Evolutionary conservation across 2,113 vertebrate species (phyloP).

Genomic region (Okapia johnstoni): DNA sequence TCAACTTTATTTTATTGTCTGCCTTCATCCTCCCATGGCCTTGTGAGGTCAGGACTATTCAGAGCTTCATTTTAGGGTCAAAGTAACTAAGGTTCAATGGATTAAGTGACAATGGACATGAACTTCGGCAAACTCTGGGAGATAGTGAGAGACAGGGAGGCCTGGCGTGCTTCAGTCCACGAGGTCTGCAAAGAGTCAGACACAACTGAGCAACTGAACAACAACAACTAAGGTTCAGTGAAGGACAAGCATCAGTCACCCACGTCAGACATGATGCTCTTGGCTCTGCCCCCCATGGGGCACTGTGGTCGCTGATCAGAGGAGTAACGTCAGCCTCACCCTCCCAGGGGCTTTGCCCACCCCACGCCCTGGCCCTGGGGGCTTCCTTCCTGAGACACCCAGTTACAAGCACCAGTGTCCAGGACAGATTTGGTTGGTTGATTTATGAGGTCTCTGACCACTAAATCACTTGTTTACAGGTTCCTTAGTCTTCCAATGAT

Average conservation of each 20-base stretch:
- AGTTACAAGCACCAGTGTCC: background rate
- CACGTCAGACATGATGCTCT: background rate
- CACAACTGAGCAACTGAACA: background rate
- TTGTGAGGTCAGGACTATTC: background rate
- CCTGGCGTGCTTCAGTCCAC: background rate
- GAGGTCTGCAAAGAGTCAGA: background rate
- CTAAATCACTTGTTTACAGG: background rate
- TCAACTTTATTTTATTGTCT: background rate
- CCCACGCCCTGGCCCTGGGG: background rate
- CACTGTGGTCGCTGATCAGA: background rate
- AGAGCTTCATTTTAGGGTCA: background rate
- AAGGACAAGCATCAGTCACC: background rate
- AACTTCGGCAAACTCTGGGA: background rate
- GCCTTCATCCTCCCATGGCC: background rate
- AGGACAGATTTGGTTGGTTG: background rate
- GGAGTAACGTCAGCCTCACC: background rate
- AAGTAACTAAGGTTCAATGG: background rate
- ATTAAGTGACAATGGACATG: background rate
- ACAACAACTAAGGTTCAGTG: background rate
- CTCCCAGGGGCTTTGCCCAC: background rate
- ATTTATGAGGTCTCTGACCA: background rate
- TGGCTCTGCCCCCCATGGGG: background rate
- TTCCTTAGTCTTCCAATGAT: background rate
- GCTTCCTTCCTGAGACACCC: background rate
- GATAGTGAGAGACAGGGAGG: background rate